phyloP scores from a whole-genome alignment of 1,140 invertebrate species.

The Pararge aegeria region DNA sequence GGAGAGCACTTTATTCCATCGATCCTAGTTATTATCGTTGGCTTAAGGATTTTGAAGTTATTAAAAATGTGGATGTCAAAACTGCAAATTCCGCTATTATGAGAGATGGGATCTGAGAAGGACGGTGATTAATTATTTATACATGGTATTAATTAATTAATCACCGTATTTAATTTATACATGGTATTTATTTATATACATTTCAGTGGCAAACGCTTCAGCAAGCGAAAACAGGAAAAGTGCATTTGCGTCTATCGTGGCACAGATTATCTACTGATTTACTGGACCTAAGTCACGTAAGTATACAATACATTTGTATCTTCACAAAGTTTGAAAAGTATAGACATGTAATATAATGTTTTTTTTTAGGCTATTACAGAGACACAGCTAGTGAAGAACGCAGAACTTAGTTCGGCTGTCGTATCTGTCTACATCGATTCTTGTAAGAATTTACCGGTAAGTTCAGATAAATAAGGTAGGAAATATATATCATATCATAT shows the following conservation, averaged over 20 bases:
- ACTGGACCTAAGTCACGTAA: constrained; percentile 87
- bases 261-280: constrained; percentile 87
- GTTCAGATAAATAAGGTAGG: constrained; percentile 43
- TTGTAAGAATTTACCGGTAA: constrained; percentile 93
- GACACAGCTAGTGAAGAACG: constrained; percentile 87
- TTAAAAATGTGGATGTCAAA: no score
- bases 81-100: no score
- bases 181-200: background rate
- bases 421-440: constrained; percentile 94
- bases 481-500: background rate
- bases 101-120: no score
- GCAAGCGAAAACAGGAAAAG: constrained; percentile 95
- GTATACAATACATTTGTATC: constrained; percentile 35
- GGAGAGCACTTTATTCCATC: no score
- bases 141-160: no score
- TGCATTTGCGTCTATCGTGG: constrained; percentile 94
- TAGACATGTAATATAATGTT: no score
- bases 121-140: no score
- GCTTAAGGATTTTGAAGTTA: no score
- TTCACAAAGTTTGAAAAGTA: background rate
- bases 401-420: constrained; percentile 87
- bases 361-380: constrained; percentile 84
- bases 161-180: background rate
- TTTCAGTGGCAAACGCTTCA: constrained; percentile 95
- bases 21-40: no score